These are phyloP conservation scores for Thymelicus lineola DNA, from an alignment of 2,888 invertebrate species.

Conservation along the genomic window DNA sequence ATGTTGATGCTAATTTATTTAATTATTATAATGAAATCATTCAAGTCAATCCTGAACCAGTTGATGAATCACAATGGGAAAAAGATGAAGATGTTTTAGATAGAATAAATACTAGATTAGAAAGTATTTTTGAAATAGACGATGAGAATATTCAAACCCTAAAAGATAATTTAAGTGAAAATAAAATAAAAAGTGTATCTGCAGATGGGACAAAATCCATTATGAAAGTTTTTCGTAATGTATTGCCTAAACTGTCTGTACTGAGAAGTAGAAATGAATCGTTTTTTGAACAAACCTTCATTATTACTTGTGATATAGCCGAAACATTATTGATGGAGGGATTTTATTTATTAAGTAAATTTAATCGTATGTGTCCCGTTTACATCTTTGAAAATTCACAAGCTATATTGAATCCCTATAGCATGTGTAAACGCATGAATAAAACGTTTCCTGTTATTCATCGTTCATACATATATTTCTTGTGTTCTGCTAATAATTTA, in stretches of 20 bases:
- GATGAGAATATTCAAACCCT: constrained; percentile 70
- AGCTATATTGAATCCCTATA: constrained; percentile 78
- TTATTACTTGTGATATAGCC: constrained; percentile 80
- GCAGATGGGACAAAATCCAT: constrained; percentile 70
- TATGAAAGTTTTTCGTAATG: constrained; percentile 58
- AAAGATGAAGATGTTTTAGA: constrained; percentile 74
- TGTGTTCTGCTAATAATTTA: constrained; percentile 75
- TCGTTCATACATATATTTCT: constrained; percentile 85
- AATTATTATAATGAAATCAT: constrained; percentile 66
- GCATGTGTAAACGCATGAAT: constrained; percentile 65
- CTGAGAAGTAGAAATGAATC: constrained; percentile 77
- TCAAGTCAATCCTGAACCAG: constrained; percentile 77
- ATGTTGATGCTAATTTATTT: constrained; percentile 67
- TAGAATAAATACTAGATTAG: constrained; percentile 73
- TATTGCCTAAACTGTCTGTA: constrained; percentile 56
- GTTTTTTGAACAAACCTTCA: constrained; percentile 84
- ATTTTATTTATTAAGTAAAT: constrained; percentile 86
- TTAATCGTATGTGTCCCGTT: constrained; percentile 88
- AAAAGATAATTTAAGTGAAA: constrained; percentile 63
- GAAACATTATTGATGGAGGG: constrained; percentile 84
- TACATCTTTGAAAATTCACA: constrained; percentile 79
- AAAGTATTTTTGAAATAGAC: constrained; percentile 72
- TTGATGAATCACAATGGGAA: constrained; percentile 76
- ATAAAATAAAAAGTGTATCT: constrained; percentile 74
- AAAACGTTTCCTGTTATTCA: constrained; percentile 84